Conservation (phyloP, 2,888 invertebrate species). For the Erebia palarica region DNA sequence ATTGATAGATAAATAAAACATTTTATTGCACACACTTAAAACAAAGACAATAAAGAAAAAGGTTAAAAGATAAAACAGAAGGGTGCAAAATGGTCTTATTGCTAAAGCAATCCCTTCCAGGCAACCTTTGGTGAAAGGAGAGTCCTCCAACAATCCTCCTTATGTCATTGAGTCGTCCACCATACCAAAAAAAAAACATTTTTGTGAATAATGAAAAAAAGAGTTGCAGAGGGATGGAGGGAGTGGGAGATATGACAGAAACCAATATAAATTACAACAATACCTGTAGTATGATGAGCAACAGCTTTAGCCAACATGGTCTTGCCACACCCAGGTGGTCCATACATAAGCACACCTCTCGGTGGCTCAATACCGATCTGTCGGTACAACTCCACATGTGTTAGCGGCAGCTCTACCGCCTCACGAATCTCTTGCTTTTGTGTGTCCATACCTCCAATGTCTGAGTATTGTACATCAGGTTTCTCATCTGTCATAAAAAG, state of each 20-base stretch:
- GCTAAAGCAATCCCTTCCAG: no score
- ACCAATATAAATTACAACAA: conserved; percentile 23
- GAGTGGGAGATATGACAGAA: not conserved
- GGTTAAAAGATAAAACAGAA: no score
- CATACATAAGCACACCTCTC: conserved; percentile 98
- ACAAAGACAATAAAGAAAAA: no score
- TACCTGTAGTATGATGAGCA: conserved; percentile 98
- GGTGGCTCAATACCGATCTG: conserved; percentile 99
- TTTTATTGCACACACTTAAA: no score
- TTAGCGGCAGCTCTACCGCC: conserved; percentile 98
- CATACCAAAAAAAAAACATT: no score
- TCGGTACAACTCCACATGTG: conserved; percentile 98
- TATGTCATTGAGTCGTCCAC: no score
- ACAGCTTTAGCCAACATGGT: conserved; percentile 99
- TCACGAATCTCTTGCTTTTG: conserved; percentile 99
- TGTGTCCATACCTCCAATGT: conserved; percentile 99
- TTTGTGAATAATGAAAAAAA: not conserved
- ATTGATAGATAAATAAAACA: no score
- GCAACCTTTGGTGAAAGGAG: no score
- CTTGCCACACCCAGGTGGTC: conserved; percentile 99
- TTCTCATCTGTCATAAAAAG: conserved; percentile 90
- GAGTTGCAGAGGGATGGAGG: no score
- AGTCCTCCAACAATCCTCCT: no score
- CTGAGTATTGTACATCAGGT: conserved; percentile 97
- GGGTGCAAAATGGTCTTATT: no score